These are phyloP conservation scores for Eupeodes corollae DNA, from an alignment of 1,140 invertebrate genomes.

Conservation along the genomic window DNA sequence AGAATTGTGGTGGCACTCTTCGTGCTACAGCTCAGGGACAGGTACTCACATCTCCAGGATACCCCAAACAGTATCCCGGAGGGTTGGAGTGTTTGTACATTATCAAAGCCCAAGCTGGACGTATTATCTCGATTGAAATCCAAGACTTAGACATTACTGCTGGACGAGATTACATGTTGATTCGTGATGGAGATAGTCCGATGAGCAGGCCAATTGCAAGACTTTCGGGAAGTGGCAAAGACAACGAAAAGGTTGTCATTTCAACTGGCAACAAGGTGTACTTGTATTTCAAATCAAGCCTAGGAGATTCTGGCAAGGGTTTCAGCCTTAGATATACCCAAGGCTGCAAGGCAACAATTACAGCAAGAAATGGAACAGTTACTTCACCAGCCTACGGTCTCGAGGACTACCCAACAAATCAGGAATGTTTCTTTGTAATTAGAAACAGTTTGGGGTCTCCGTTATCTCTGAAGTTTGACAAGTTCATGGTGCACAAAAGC, in stretches of 20 bases:
- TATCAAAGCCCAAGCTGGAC: constrained; percentile 74
- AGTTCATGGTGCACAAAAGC: constrained; percentile 74
- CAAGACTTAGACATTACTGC: constrained; percentile 81
- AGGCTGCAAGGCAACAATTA: constrained; percentile 72
- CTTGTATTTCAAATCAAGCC: constrained; percentile 82
- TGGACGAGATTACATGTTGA: constrained; percentile 74
- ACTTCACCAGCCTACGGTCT: constrained; percentile 78
- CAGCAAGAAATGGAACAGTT: constrained; percentile 69
- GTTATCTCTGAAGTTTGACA: constrained; percentile 75
- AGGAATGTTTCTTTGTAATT: constrained; percentile 82
- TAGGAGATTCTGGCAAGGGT: constrained; percentile 78
- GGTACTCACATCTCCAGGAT: constrained; percentile 76
- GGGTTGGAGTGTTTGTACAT: constrained; percentile 90
- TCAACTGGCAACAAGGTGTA: constrained; percentile 83
- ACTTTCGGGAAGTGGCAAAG: constrained; percentile 62
- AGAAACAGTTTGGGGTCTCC: constrained; percentile 70
- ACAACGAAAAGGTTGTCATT: constrained; percentile 76
- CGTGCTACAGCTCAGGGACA: constrained; percentile 72
- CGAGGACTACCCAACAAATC: constrained; percentile 78
- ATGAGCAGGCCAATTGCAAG: constrained; percentile 71
- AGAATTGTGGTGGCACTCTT: constrained; percentile 74
- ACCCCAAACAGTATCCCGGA: constrained; percentile 84
- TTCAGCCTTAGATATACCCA: constrained; percentile 83
- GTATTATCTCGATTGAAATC: constrained; percentile 80
- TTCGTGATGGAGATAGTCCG: constrained; percentile 80